Percentiles rank a stretch among this genome's conserved stretches.
Evolutionary conservation across 2,888 invertebrate species (phyloP).

Genomic region (Luperina testacea): DNA sequence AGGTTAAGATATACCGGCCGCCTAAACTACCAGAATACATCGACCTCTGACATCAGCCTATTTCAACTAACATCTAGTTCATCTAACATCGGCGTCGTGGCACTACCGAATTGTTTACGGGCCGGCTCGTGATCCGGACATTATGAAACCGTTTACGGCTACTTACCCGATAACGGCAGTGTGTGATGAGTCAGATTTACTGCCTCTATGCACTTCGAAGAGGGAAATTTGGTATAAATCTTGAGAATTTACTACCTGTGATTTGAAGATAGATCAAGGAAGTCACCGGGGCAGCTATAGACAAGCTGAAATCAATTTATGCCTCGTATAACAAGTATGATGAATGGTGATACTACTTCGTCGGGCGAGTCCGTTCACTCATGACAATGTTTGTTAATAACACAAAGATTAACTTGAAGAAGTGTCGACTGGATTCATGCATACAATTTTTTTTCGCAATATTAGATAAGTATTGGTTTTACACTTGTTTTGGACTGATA

Average conservation of each 20-base stretch:
- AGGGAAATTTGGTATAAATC: constrained; percentile 25
- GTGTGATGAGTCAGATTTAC: constrained; percentile 14
- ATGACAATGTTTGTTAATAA: background rate
- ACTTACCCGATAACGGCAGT: constrained; percentile 13
- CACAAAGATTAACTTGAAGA: background rate
- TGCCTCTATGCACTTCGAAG: constrained; percentile 13
- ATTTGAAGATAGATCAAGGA: constrained; percentile 7
- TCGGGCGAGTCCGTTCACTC: background rate
- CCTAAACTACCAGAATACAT: background rate
- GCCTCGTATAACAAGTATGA: background rate
- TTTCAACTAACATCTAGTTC: background rate
- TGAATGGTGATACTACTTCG: too few species aligned
- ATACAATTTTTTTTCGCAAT: background rate
- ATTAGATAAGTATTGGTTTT: background rate
- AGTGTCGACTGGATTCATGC: background rate
- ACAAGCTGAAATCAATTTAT: background rate
- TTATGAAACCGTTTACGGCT: constrained; percentile 30
- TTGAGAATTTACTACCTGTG: background rate
- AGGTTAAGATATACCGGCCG: background rate
- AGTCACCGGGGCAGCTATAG: background rate
- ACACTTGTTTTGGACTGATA: background rate
- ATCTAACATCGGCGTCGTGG: background rate
- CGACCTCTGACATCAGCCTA: background rate
- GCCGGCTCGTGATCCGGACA: constrained; percentile 24
- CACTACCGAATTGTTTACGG: background rate